These are phyloP conservation scores for Sylvia atricapilla DNA, from an alignment of 2,113 vertebrate species.

Conservation along the genomic window DNA sequence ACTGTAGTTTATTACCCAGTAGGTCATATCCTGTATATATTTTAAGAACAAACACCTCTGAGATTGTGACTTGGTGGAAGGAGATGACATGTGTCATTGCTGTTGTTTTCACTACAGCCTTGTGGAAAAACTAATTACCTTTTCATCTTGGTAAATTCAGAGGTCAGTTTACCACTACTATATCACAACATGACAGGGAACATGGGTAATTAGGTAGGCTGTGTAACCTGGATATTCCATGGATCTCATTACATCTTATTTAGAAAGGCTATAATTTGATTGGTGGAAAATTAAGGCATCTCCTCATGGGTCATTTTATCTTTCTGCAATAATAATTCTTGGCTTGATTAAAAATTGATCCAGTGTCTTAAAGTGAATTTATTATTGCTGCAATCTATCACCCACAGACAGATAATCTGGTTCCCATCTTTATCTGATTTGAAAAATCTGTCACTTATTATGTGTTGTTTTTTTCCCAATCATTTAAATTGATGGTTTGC, in stretches of 20 bases:
- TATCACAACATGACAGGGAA: constrained; percentile 86
- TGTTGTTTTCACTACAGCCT: constrained; percentile 81
- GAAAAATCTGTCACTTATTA: constrained; percentile 91
- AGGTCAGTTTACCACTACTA: constrained; percentile 84
- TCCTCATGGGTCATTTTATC: constrained; percentile 98
- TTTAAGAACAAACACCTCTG: constrained; percentile 77
- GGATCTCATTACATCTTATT: constrained; percentile 89
- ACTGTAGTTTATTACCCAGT: constrained; percentile 75
- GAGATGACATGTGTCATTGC: constrained; percentile 78
- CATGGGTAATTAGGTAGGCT: constrained; percentile 86
- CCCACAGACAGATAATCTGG: constrained; percentile 97
- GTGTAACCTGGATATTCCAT: constrained; percentile 85
- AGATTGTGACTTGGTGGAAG: constrained; percentile 77
- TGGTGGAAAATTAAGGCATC: constrained; percentile 96
- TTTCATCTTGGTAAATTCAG: constrained; percentile 88
- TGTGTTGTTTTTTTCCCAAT: constrained; percentile 79
- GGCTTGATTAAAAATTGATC: constrained; percentile 99
- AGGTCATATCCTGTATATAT: constrained; percentile 77
- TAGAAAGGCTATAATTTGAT: constrained; percentile 97
- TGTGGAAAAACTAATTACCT: constrained; percentile 90
- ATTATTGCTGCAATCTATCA: constrained; percentile 99
- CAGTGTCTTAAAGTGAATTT: constrained; percentile 98
- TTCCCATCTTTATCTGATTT: constrained; percentile 98
- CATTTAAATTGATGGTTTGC: constrained; percentile 84
- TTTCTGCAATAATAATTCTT: constrained; percentile 99